Conservation (phyloP, 2,797 vertebrate species). For the Euthynnus affinis region DNA sequence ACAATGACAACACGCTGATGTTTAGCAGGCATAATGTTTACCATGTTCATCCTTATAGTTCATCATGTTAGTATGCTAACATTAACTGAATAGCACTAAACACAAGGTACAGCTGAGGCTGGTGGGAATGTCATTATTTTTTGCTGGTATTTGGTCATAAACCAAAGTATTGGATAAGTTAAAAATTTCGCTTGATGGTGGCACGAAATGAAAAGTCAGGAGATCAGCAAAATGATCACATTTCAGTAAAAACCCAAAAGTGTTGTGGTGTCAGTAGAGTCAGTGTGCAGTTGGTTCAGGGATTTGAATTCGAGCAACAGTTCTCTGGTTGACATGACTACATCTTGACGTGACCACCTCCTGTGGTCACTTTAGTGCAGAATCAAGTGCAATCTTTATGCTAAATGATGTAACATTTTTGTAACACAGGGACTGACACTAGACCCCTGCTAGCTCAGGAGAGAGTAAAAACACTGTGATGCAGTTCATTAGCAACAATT, state of each 20-base stretch:
- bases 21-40: background rate
- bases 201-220: too few species aligned
- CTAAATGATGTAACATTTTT: conserved; percentile 26
- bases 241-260: background rate
- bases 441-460: background rate
- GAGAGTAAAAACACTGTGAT: conserved; percentile 1
- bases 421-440: conserved; percentile 8
- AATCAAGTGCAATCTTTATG: background rate
- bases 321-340: background rate
- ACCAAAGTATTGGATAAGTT: background rate
- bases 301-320: background rate
- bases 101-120: too few species aligned
- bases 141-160: background rate
- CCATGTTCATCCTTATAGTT: background rate
- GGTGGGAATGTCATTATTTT: background rate
- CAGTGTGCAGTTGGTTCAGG: background rate
- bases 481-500: conserved; percentile 21
- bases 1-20: conserved; percentile 8
- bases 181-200: background rate
- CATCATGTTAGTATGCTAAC: background rate
- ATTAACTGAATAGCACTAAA: background rate
- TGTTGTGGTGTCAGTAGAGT: background rate
- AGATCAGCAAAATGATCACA: background rate
- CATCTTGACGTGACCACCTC: conserved; percentile 10
- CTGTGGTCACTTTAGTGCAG: conserved; percentile 17